phyloP scores from a whole-genome alignment of 2,113 vertebrate species.

The Chascanopsetta lugubris region DNA sequence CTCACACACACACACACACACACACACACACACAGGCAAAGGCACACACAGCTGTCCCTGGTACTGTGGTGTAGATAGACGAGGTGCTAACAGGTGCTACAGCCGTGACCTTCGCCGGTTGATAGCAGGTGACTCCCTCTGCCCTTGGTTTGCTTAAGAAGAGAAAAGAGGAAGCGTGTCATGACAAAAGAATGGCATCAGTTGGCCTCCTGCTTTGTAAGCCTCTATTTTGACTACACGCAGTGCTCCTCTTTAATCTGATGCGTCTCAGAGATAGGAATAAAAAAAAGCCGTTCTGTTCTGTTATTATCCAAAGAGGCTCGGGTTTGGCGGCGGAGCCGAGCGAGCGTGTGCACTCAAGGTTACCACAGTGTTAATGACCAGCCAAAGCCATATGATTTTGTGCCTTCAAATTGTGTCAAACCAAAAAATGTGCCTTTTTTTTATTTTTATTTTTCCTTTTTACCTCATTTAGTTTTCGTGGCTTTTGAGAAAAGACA shows the following conservation, averaged over 20 bases:
- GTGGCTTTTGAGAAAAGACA: constrained; percentile 51
- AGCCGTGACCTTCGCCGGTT: constrained; percentile 72
- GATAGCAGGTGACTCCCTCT: constrained; percentile 80
- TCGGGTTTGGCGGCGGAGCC: constrained; percentile 50
- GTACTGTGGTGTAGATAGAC: constrained; percentile 77
- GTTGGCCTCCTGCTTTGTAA: constrained; percentile 60
- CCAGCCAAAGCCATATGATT: constrained; percentile 74
- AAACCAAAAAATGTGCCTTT: constrained; percentile 70
- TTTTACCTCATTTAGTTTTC: constrained; percentile 68
- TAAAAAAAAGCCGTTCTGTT: constrained; percentile 44
- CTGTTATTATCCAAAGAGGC: constrained; percentile 55
- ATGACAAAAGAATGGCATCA: constrained; percentile 68
- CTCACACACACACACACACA: constrained; percentile 57
- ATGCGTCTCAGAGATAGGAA: constrained; percentile 69
- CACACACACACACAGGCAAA: constrained; percentile 59
- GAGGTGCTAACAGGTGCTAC: constrained; percentile 81
- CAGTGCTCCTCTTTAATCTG: constrained; percentile 58
- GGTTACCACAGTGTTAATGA: constrained; percentile 81
- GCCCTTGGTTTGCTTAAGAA: constrained; percentile 71
- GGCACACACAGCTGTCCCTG: constrained; percentile 78
- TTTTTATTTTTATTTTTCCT: too few species aligned
- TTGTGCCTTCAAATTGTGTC: constrained; percentile 67
- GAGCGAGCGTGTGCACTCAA: constrained; percentile 70
- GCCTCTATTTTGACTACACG: constrained; percentile 75
- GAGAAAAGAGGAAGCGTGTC: constrained; percentile 69